Evolutionary conservation across 2,797 vertebrate genomes (phyloP).

Genomic region (Anguilla megastoma): DNA sequence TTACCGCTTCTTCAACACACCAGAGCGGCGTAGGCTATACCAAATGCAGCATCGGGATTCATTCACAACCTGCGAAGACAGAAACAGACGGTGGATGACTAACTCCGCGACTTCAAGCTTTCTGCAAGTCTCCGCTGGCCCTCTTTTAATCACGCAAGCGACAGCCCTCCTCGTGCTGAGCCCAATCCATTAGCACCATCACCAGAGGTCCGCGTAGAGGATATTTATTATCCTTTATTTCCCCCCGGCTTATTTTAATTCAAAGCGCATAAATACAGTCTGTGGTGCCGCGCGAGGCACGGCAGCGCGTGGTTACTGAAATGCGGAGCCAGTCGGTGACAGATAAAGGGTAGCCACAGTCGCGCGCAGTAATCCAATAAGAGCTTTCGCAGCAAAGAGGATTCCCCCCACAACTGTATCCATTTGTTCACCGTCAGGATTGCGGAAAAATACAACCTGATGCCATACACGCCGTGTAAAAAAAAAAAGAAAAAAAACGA

Average conservation of each 20-base stretch:
- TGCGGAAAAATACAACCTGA: conserved; percentile 17
- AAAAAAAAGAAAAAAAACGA: neutral
- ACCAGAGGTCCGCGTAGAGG: neutral
- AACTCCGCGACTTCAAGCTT: conserved; percentile 61
- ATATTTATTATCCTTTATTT: neutral
- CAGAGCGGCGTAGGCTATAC: conserved; percentile 44
- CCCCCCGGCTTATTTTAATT: conserved; percentile 31
- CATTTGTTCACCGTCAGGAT: conserved; percentile 30
- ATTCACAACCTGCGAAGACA: conserved; percentile 73
- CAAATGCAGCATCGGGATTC: conserved; percentile 60
- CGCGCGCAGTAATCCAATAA: conserved; percentile 37
- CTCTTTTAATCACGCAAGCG: conserved; percentile 53
- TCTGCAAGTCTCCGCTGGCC: conserved; percentile 61
- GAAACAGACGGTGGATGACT: conserved; percentile 70
- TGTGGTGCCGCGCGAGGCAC: conserved; percentile 24
- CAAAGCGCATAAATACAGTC: conserved; percentile 20
- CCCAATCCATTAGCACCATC: conserved; percentile 40
- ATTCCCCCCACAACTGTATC: conserved; percentile 21
- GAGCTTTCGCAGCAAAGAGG: conserved; percentile 35
- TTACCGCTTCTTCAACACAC: conserved; percentile 40
- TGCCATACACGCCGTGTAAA: neutral
- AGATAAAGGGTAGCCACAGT: conserved; percentile 22
- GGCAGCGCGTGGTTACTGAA: conserved; percentile 47
- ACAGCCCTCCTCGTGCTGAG: conserved; percentile 49
- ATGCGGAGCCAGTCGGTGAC: conserved; percentile 37